Base-by-base conservation (phyloP, 2,888 invertebrate genomes). In the Epsilonema sp. region DNA sequence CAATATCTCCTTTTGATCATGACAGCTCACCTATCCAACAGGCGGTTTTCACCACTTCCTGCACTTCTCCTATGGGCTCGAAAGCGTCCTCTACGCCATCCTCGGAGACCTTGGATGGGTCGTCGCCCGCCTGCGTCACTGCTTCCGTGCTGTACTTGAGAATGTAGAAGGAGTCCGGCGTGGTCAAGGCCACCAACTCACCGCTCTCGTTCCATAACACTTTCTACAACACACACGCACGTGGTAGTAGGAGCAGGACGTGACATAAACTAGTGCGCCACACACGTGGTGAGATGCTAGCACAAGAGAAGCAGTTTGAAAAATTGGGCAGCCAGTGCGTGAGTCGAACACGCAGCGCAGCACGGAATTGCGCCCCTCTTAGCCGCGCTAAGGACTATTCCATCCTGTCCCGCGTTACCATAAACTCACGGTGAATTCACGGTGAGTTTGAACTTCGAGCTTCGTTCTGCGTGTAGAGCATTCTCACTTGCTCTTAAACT, bases 191-290 rank as follows among this genome's bases (percentile, higher is more conserved):
- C n/a, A 90, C 82, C 42, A 94, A 72, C 58, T 80, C 81, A 2
- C 92, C 90, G 64, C 79, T 82, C 67, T 97, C 97, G 36, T 89
- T 85, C 97, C 97, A 97, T 65, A 81, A 87, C 23, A 97, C 67
- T 64, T 69, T n/a, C n/a, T n/a, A n/a, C n/a, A n/a, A n/a, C n/a
- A n/a, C n/a, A n/a, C n/a, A n/a, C n/a, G n/a, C n/a, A n/a, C n/a
- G n/a, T n/a, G 51, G 22, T 26, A 42, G 8, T 42, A 5, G 8
- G 25, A 13, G n/a, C 23, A 8, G 8, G 8, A 42, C 5, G 13
- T 8, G 13, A 16, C 25, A 25, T 16, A 13, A n/a, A n/a, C n/a
- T n/a, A n/a, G n/a, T n/a, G n/a, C n/a, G n/a, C n/a, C n/a, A n/a
- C n/a, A n/a, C n/a, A 24, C 13, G 23, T 16, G 5, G 16, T 8